These are phyloP conservation scores for Tinea trinotella DNA, from an alignment of 2,888 invertebrate genomes.

Conservation along the genomic window DNA sequence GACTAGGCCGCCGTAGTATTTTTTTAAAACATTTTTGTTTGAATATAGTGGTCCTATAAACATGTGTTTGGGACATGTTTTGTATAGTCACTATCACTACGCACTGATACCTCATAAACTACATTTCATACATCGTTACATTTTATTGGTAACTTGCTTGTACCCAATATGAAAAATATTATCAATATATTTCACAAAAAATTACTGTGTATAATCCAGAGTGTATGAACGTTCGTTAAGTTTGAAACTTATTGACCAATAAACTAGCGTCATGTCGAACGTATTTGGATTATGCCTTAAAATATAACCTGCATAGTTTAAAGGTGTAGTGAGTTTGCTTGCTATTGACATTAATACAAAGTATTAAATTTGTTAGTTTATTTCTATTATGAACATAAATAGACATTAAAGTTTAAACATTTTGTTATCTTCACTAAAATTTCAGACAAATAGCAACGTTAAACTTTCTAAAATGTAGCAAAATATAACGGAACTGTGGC, in stretches of 20 bases:
- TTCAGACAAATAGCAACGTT: background rate
- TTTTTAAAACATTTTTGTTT: no score
- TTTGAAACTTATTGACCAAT: constrained; percentile 8
- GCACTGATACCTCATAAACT: no score
- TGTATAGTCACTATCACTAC: no score
- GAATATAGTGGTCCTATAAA: no score
- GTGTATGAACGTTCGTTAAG: background rate
- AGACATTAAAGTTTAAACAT: background rate
- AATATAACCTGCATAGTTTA: no score
- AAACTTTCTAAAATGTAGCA: constrained; percentile 11
- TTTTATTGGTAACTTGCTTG: no score
- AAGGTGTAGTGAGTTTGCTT: no score
- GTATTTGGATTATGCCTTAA: constrained; percentile 6
- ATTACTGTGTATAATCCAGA: background rate
- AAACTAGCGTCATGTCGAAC: background rate
- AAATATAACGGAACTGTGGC: constrained; percentile 18
- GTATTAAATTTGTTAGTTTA: background rate
- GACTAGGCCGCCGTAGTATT: no score
- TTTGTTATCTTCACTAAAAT: constrained; percentile 17
- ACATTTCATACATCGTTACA: no score
- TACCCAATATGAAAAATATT: no score
- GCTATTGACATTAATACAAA: background rate
- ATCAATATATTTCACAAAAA: background rate
- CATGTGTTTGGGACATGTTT: no score
- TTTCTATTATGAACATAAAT: background rate